Evolutionary conservation across 2,888 invertebrate species (phyloP).

Genomic region (Rhingia rostrata): DNA sequence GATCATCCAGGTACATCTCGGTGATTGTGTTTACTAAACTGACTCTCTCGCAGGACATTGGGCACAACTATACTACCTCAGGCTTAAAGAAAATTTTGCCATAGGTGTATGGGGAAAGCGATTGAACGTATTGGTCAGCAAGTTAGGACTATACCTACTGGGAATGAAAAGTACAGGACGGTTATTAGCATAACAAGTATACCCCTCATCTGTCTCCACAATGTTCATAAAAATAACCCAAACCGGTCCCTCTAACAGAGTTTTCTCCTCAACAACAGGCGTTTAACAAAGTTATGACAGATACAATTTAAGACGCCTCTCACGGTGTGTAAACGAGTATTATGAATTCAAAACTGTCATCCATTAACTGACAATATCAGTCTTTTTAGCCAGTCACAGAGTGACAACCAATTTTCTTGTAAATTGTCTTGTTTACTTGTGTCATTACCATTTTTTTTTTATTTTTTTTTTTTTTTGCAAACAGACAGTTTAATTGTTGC

Average conservation of each 20-base stretch:
- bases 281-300: constrained; percentile 14
- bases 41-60: too few species aligned
- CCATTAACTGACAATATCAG: constrained; percentile 6
- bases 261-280: constrained; percentile 19
- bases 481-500: not conserved
- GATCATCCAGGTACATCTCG: too few species aligned
- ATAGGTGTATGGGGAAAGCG: too few species aligned
- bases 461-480: not conserved
- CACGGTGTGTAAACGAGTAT: not conserved
- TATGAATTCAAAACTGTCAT: constrained; percentile 9
- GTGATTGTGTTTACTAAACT: too few species aligned
- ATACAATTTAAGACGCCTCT: constrained; percentile 13
- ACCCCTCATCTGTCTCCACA: too few species aligned
- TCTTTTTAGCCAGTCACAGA: not conserved
- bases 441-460: not conserved
- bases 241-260: not conserved
- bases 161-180: too few species aligned
- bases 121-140: too few species aligned
- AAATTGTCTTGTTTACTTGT: constrained; percentile 22
- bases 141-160: too few species aligned
- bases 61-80: too few species aligned
- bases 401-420: constrained; percentile 36
- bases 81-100: too few species aligned
- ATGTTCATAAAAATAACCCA: too few species aligned
- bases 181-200: too few species aligned